Conservation (phyloP, 2,888 invertebrate species). For the Patella ulyssiponensis region DNA sequence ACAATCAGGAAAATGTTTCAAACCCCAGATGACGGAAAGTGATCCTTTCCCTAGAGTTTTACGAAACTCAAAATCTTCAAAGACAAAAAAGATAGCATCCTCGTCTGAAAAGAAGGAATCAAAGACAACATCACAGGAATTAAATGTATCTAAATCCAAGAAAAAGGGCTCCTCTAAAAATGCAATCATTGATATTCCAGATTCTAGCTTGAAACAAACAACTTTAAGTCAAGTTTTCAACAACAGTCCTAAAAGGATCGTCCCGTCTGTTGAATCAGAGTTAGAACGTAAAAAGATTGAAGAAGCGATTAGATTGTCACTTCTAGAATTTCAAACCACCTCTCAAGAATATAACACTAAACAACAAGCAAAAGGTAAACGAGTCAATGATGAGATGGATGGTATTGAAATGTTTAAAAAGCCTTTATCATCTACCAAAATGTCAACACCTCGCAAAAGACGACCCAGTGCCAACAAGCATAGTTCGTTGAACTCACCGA, state of each 20-base stretch:
- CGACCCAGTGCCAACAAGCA: slow-evolving; percentile 25
- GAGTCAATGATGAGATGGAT: not conserved
- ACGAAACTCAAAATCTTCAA: not conserved
- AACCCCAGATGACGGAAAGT: not conserved
- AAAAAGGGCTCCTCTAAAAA: not conserved
- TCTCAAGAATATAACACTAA: slow-evolving; percentile 12
- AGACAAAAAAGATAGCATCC: not conserved
- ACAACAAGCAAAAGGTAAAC: not conserved
- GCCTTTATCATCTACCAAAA: slow-evolving; percentile 5
- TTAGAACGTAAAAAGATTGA: slow-evolving; percentile 33
- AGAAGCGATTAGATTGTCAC: slow-evolving; percentile 40
- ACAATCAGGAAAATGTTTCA: not conserved
- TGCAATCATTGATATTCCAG: slow-evolving; percentile 10
- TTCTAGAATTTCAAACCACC: slow-evolving; percentile 23
- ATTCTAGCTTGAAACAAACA: slow-evolving; percentile 36
- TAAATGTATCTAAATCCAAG: slow-evolving; percentile 3
- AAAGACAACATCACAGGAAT: not conserved
- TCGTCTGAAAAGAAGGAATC: not conserved
- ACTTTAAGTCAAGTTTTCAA: slow-evolving; percentile 50
- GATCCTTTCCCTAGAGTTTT: not conserved
- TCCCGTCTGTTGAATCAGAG: slow-evolving; percentile 4
- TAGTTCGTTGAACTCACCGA: not conserved
- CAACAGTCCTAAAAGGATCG: slow-evolving; percentile 17
- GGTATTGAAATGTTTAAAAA: slow-evolving; percentile 20
- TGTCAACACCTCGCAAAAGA: slow-evolving; percentile 31